Evolutionary conservation across 2,888 invertebrate genomes (phyloP).

Genomic region (Emmelina monodactyla): DNA sequence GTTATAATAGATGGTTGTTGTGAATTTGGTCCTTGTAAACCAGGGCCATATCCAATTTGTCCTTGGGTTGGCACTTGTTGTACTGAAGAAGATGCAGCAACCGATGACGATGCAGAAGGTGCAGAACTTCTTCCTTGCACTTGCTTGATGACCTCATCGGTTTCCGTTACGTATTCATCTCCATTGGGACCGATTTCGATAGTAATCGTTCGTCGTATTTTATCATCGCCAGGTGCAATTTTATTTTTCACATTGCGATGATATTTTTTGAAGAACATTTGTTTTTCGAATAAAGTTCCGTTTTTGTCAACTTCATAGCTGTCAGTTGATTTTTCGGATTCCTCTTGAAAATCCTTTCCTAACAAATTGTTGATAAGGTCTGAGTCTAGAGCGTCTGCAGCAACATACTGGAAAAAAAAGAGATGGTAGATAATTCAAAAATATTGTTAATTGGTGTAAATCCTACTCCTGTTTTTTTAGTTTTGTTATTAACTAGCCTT

Average conservation of each 20-base stretch:
- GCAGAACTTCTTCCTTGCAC: conserved; percentile 13
- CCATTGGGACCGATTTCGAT: conserved; percentile 28
- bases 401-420: conserved; percentile 22
- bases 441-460: not conserved
- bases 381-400: conserved; percentile 23
- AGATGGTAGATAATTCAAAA: conserved; percentile 2
- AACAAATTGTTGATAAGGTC: conserved; percentile 11
- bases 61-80: no score
- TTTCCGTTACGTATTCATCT: conserved; percentile 28
- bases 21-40: no score
- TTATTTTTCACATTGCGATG: conserved; percentile 16
- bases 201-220: conserved; percentile 21
- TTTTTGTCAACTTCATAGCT: conserved; percentile 18
- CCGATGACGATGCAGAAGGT: conserved; percentile 9
- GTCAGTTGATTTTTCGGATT: conserved; percentile 21
- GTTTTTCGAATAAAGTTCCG: conserved; percentile 23
- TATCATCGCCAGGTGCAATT: conserved; percentile 19
- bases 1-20: no score
- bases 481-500: not conserved
- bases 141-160: conserved; percentile 30
- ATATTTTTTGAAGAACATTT: conserved; percentile 20
- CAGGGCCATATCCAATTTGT: no score
- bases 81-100: conserved; percentile 6
- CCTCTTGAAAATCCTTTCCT: conserved; percentile 13
- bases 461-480: not conserved